Percentiles rank a stretch among this genome's conserved stretches.
phyloP scores from a whole-genome alignment of 1,140 invertebrate genomes.

The Anadara kagoshimensis region DNA sequence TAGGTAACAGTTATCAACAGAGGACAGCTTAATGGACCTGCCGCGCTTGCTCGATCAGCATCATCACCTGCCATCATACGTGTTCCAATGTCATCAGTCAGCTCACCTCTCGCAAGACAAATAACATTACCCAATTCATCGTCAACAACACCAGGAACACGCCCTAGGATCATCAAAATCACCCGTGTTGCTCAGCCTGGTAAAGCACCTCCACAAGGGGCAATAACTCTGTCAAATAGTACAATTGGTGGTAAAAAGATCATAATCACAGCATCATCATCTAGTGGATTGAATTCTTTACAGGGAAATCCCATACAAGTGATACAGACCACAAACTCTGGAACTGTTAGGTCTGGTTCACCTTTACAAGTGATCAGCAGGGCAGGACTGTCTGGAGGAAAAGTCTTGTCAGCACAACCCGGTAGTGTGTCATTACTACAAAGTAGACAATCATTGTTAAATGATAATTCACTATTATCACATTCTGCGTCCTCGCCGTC shows the following conservation, averaged over 20 bases:
- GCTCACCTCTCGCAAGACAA: background rate
- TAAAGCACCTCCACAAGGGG: slow-evolving; percentile 5
- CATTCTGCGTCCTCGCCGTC: too few relatives aligned
- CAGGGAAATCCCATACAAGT: too few relatives aligned
- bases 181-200: slow-evolving; percentile 45
- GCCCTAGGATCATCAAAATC: slow-evolving; percentile 51
- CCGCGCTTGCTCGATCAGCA: slow-evolving; percentile 38
- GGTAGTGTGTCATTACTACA: slow-evolving; percentile 6
- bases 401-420: background rate
- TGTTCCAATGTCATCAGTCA: slow-evolving; percentile 33
- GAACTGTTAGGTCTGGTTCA: slow-evolving; percentile 19
- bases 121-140: slow-evolving; percentile 31
- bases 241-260: slow-evolving; percentile 36
- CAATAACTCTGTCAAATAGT: slow-evolving; percentile 1
- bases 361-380: slow-evolving; percentile 44
- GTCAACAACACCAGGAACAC: background rate
- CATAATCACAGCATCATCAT: slow-evolving; percentile 28
- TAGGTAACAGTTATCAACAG: slow-evolving; percentile 6
- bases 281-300: background rate
- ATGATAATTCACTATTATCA: too few relatives aligned
- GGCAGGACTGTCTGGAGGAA: slow-evolving; percentile 17
- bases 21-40: background rate
- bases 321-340: too few relatives aligned
- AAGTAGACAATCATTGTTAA: slow-evolving; percentile 6
- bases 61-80: slow-evolving; percentile 48